A percentile compares a stretch with the other conserved stretches of the same genome.
These are phyloP conservation scores for Hyposoter didymator DNA, from an alignment of 2,888 invertebrate species.

Conservation along the genomic window DNA sequence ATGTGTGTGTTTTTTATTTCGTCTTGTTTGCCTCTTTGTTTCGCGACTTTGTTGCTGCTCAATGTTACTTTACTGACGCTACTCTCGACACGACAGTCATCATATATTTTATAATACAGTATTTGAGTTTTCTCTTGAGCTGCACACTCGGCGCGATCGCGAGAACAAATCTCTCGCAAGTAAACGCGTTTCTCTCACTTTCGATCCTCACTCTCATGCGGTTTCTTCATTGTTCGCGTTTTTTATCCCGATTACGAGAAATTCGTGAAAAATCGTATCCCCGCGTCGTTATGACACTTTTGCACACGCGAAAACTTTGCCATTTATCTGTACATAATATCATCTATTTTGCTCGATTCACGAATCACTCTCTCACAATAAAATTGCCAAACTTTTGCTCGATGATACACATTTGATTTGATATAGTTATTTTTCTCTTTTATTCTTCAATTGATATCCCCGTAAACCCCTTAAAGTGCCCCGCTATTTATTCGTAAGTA, in stretches of 20 bases:
- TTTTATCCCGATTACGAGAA: neutral
- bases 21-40: conserved; percentile 34
- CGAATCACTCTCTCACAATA: conserved; percentile 21
- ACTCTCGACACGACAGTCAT: conserved; percentile 45
- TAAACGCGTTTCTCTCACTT: neutral
- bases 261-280: neutral
- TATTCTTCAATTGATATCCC: conserved; percentile 56
- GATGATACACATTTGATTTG: conserved; percentile 1
- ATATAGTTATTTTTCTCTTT: conserved; percentile 9
- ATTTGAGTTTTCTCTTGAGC: conserved; percentile 67
- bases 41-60: conserved; percentile 35
- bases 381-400: conserved; percentile 27
- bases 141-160: neutral
- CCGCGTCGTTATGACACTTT: neutral
- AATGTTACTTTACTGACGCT: conserved; percentile 39
- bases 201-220: conserved; percentile 32
- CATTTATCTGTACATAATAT: conserved; percentile 56
- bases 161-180: conserved; percentile 22
- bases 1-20: conserved; percentile 39
- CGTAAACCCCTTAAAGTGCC: conserved; percentile 62
- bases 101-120: conserved; percentile 76
- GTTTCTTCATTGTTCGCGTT: conserved; percentile 8
- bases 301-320: neutral
- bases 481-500: conserved; percentile 75
- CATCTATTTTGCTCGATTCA: conserved; percentile 11